Evolutionary conservation across 2,888 invertebrate genomes (phyloP).

Genomic region (Caenorhabditis sinica): DNA sequence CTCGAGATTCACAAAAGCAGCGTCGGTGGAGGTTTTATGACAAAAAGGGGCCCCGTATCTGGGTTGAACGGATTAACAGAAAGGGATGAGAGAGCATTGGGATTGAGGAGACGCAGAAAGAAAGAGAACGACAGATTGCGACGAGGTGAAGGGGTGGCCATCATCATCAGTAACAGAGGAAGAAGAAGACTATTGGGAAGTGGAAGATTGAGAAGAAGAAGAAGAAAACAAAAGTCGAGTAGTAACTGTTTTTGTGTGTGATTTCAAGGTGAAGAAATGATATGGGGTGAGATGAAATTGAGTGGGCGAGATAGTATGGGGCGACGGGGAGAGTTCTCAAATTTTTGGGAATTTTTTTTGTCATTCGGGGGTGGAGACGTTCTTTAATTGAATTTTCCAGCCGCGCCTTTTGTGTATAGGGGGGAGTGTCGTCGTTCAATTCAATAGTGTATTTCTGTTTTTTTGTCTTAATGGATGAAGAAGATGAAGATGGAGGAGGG

Average conservation of each 20-base stretch:
- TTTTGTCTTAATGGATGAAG: constrained; percentile 7
- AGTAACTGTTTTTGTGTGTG: constrained; percentile 28
- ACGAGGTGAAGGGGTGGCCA: constrained; percentile 20
- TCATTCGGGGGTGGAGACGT: constrained; percentile 6
- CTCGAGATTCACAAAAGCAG: neutral
- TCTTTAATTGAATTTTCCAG: constrained; percentile 40
- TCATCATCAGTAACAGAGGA: constrained; percentile 14
- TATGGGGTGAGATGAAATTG: constrained; percentile 41
- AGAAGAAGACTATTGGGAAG: neutral
- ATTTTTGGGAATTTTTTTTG: neutral
- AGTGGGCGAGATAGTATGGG: constrained; percentile 12
- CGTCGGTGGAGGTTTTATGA: constrained; percentile 22
- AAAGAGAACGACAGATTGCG: constrained; percentile 47
- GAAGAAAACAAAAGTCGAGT: neutral
- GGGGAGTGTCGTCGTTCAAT: neutral
- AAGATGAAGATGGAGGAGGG: no score
- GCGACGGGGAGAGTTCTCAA: constrained; percentile 21
- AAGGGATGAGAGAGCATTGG: constrained; percentile 21
- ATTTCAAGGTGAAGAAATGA: constrained; percentile 58
- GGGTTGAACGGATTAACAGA: constrained; percentile 61
- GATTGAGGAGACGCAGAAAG: constrained; percentile 35
- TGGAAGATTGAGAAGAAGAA: neutral
- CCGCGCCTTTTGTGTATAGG: neutral
- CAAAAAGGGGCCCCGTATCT: constrained; percentile 27
- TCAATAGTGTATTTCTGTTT: constrained; percentile 4